Percentiles rank a stretch among this genome's conserved stretches.
Evolutionary conservation across 1,140 invertebrate genomes (phyloP).

Genomic region (Drosophila fuyamai): DNA sequence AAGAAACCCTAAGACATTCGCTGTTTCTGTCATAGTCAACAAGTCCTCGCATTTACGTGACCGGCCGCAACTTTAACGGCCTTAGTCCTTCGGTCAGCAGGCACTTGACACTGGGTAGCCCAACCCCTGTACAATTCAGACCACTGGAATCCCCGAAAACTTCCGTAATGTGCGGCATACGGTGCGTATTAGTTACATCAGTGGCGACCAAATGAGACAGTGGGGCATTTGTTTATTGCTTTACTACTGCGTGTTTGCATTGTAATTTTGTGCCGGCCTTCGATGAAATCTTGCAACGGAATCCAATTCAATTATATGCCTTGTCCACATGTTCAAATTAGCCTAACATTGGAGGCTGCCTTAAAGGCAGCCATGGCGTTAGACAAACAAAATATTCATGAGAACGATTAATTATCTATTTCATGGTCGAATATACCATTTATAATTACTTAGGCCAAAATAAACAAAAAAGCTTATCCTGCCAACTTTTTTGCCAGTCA

Average conservation of each 20-base stretch:
- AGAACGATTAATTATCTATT: conserved; percentile 31
- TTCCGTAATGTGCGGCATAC: conserved; percentile 45
- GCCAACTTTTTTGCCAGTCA: conserved; percentile 9
- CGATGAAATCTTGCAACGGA: neutral
- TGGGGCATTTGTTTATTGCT: conserved; percentile 25
- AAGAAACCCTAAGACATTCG: conserved; percentile 15
- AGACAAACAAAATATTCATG: conserved; percentile 18
- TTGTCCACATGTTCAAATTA: conserved; percentile 16
- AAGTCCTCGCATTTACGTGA: conserved; percentile 49
- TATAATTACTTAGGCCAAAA: conserved; percentile 14
- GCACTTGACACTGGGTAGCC: conserved; percentile 18
- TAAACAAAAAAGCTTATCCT: neutral
- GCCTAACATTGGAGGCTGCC: neutral
- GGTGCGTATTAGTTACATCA: conserved; percentile 61
- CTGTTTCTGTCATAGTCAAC: conserved; percentile 51
- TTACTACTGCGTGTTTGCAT: conserved; percentile 22
- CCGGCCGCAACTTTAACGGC: conserved; percentile 37
- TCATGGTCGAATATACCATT: conserved; percentile 11
- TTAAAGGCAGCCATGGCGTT: neutral
- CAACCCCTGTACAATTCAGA: neutral
- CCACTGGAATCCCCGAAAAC: conserved; percentile 6
- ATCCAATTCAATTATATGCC: conserved; percentile 36
- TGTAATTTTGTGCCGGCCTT: conserved; percentile 6
- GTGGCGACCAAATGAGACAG: conserved; percentile 16
- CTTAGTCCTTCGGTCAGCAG: conserved; percentile 20